Evolutionary conservation across 2,888 invertebrate species (phyloP), one percentile per base, ranked within the genome.

Genomic region (Chouioia cunea): DNA sequence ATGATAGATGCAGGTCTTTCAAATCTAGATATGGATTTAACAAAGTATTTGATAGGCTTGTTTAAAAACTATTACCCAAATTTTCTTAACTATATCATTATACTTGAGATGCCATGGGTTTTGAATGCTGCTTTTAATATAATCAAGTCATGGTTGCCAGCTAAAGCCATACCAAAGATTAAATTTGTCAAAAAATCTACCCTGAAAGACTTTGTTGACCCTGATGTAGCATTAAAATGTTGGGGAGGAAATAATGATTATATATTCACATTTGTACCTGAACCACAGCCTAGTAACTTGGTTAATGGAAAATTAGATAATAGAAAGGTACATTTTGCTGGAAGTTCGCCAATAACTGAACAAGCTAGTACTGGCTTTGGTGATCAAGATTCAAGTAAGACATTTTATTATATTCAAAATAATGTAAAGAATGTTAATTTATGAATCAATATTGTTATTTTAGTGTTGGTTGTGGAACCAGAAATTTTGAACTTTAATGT

Each of bases 41-140:
- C 93, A 0, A 94, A 93, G 82, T 96, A 94, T 81, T 87, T 97
- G 73, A 96, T 97, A 75, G 91, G 90, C 22, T 88, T 96, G 22
- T 95, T 97, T 82, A 96, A 97, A 84, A 87, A 89, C 20, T 96
- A 97, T 82, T 97, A 97, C 86, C 97, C 97, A 0, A 90, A 90
- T 83, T 92, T 93, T 80, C 86, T 96, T 73, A 97, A 96, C 79
- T 95, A 95, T 81, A 96, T 97, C 76, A 87, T 97, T 46, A 93
- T 97, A 65, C 96, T 90, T 83, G 96, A 97, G 83, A 94, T 97
- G 94, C 95, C 97, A 0, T 97, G 97, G 97, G 91, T 97, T 0
- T 86, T 97, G 71, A 95, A 93, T 80, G 92, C 97, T 75, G 95
- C 95, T 0, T 97, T 97, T 86, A 96, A 94, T 87, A 90, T 97